Percentiles rank a stretch among this genome's conserved stretches.
Conservation (phyloP, 2,797 vertebrate genomes). For the Thamnophis elegans region DNA sequence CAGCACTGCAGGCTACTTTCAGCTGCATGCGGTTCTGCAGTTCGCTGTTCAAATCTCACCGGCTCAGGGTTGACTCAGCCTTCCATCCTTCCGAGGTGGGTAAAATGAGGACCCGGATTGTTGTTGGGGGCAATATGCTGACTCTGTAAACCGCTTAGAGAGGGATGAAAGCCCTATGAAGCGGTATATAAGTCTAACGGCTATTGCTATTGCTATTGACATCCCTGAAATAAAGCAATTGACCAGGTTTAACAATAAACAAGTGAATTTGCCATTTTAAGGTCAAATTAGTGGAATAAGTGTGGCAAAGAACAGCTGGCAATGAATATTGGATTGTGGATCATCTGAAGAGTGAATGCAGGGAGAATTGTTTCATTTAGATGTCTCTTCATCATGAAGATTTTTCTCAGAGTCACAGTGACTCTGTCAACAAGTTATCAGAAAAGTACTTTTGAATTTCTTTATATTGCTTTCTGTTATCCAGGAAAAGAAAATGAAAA, state of each 20-base stretch:
- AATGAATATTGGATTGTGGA: neutral
- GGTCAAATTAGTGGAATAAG: neutral
- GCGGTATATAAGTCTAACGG: no score
- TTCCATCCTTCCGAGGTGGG: no score
- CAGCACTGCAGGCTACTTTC: no score
- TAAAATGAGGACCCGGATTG: no score
- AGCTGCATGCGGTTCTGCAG: no score
- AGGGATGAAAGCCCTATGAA: no score
- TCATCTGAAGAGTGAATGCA: neutral
- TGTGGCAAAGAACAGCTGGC: neutral
- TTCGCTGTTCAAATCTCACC: no score
- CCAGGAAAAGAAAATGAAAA: constrained; percentile 15
- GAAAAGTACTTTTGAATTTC: neutral
- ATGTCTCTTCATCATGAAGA: no score
- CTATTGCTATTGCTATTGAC: no score
- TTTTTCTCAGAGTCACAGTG: constrained; percentile 11
- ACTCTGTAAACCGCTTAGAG: no score
- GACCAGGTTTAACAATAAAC: neutral
- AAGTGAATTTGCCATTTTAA: neutral
- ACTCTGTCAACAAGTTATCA: neutral
- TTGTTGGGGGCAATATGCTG: no score
- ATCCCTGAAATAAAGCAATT: neutral
- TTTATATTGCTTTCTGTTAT: neutral
- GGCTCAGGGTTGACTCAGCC: no score
- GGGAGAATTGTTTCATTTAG: neutral